phyloP scores from a whole-genome alignment of 2,888 invertebrate species.

The Tholera decimalis region DNA sequence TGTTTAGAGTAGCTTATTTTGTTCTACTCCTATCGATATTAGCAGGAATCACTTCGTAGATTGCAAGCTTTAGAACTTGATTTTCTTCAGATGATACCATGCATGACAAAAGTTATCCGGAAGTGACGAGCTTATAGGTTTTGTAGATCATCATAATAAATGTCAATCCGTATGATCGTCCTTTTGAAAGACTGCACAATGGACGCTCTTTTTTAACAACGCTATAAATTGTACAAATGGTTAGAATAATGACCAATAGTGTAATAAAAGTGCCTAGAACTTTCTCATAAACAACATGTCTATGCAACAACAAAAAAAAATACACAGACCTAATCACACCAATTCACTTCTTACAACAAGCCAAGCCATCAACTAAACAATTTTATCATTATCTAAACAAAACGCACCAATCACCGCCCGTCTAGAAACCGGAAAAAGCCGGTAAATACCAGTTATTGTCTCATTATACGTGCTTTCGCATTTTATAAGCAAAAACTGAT shows the following conservation, averaged over 20 bases:
- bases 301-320: slow-evolving; percentile 25
- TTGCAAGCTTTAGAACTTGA: not conserved
- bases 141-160: not conserved
- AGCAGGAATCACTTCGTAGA: not conserved
- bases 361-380: slow-evolving; percentile 37
- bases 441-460: slow-evolving; percentile 60
- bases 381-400: slow-evolving; percentile 58
- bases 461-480: slow-evolving; percentile 66
- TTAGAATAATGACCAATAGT: slow-evolving; percentile 5
- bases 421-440: slow-evolving; percentile 54
- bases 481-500: slow-evolving; percentile 65
- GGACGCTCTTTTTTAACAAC: too few species aligned
- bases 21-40: not conserved
- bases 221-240: too few species aligned
- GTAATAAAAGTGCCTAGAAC: not conserved
- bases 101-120: not conserved
- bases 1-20: not conserved
- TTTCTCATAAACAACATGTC: slow-evolving; percentile 10
- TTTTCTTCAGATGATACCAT: not conserved
- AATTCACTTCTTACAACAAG: slow-evolving; percentile 47
- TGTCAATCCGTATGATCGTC: too few species aligned
- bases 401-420: slow-evolving; percentile 47
- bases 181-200: not conserved
- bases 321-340: slow-evolving; percentile 48
- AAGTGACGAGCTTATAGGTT: not conserved